Conservation (phyloP, 2,888 invertebrate species). For the Cecidostiba fungosa region DNA sequence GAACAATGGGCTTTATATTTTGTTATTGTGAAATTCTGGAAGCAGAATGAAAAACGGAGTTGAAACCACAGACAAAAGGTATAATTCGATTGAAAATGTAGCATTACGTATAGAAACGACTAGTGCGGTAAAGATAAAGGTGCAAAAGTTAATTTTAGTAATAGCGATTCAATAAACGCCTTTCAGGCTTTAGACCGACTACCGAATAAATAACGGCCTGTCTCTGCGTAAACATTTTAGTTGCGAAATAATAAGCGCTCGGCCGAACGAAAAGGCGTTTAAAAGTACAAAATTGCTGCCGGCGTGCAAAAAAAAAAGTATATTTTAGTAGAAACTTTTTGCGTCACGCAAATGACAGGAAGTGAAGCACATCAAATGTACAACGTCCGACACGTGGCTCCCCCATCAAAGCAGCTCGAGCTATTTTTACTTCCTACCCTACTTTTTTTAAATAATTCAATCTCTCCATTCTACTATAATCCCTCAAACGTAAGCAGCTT, state of each 20-base stretch:
- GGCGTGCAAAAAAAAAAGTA: background rate
- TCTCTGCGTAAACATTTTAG: background rate
- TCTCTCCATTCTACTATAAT: background rate
- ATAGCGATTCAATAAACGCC: background rate
- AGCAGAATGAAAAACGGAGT: background rate
- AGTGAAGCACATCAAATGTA: background rate
- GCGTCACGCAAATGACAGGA: background rate
- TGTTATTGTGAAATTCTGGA: background rate
- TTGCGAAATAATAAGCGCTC: background rate
- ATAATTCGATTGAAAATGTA: background rate
- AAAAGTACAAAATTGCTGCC: background rate
- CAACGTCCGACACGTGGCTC: background rate
- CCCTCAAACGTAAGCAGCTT: background rate
- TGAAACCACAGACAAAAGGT: background rate
- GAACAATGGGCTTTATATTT: background rate
- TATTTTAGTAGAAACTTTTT: background rate
- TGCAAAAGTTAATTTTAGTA: constrained; percentile 7
- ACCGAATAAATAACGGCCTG: background rate
- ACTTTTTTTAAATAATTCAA: background rate
- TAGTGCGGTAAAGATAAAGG: background rate
- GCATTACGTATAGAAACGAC: background rate
- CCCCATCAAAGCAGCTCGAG: background rate
- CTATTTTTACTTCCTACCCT: background rate
- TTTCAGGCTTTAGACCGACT: background rate
- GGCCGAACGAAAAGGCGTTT: background rate